phyloP scores from a whole-genome alignment of 2,888 invertebrate genomes.

The Villa cingulata region DNA sequence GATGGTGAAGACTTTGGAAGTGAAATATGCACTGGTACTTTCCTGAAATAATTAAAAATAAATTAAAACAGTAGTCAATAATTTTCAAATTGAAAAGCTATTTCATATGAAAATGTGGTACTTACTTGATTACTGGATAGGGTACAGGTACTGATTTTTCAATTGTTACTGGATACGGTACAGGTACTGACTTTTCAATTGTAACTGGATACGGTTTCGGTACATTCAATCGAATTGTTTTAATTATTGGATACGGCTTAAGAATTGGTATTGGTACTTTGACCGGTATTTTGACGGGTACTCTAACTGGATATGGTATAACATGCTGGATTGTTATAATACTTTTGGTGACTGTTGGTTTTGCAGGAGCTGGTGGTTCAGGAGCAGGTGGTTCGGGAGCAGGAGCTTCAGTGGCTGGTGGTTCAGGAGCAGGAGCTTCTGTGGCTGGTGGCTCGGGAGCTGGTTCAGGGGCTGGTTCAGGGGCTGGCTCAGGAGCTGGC shows the following conservation, averaged over 20 bases:
- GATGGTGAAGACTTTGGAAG: too few species aligned
- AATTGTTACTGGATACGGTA: slow-evolving; percentile 10
- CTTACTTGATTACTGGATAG: slow-evolving; percentile 4
- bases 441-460: slow-evolving; percentile 1
- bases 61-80: too few species aligned
- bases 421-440: neutral
- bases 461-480: neutral
- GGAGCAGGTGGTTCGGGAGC: neutral
- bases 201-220: slow-evolving; percentile 11
- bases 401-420: neutral
- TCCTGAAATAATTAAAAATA: slow-evolving; percentile 2
- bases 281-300: slow-evolving; percentile 6
- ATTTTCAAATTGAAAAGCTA: too few species aligned
- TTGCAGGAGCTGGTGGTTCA: neutral
- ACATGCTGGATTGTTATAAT: slow-evolving; percentile 1
- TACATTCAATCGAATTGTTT: neutral
- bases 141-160: slow-evolving; percentile 6
- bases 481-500: neutral
- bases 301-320: slow-evolving; percentile 6
- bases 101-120: neutral
- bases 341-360: neutral
- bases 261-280: too few species aligned
- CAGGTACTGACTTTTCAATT: slow-evolving; percentile 4
- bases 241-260: neutral
- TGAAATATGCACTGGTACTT: neutral